phyloP scores from a whole-genome alignment of 1,140 invertebrate genomes.

The Mya arenaria region DNA sequence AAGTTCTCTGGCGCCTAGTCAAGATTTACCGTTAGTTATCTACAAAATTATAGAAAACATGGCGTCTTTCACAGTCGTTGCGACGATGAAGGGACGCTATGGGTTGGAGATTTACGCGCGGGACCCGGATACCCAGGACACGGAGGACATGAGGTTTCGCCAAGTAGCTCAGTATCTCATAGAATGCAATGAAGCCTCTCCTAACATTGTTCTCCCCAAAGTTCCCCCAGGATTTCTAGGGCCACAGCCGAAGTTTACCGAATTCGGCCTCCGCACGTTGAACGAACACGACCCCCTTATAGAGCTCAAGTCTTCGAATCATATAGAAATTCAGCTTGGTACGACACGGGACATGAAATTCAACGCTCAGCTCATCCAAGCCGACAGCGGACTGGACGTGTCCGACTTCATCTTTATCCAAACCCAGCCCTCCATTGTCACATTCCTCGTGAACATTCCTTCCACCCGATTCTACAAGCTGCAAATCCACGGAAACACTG shows the following conservation, averaged over 20 bases:
- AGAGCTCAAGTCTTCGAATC: conserved; percentile 70
- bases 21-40: conserved; percentile 38
- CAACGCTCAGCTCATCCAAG: conserved; percentile 77
- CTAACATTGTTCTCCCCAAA: conserved; percentile 72
- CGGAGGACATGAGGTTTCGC: conserved; percentile 78
- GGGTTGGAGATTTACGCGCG: conserved; percentile 81
- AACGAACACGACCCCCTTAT: conserved; percentile 79
- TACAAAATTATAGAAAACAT: conserved; percentile 73
- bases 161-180: conserved; percentile 80
- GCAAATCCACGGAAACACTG: conserved; percentile 78
- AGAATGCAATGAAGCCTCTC: conserved; percentile 74
- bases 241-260: conserved; percentile 76
- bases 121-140: conserved; percentile 73
- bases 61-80: conserved; percentile 77
- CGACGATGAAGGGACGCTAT: conserved; percentile 78
- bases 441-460: conserved; percentile 75
- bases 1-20: conserved; percentile 4
- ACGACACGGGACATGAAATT: conserved; percentile 74
- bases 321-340: conserved; percentile 72
- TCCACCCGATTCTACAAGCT: conserved; percentile 78
- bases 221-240: conserved; percentile 79
- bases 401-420: conserved; percentile 79
- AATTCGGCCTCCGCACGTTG: conserved; percentile 72
- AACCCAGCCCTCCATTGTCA: conserved; percentile 66
- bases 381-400: conserved; percentile 70